Evolutionary conservation across 2,797 vertebrate genomes (phyloP), one percentile per base, ranked within the genome.

Genomic region (Scolopax rusticola): DNA sequence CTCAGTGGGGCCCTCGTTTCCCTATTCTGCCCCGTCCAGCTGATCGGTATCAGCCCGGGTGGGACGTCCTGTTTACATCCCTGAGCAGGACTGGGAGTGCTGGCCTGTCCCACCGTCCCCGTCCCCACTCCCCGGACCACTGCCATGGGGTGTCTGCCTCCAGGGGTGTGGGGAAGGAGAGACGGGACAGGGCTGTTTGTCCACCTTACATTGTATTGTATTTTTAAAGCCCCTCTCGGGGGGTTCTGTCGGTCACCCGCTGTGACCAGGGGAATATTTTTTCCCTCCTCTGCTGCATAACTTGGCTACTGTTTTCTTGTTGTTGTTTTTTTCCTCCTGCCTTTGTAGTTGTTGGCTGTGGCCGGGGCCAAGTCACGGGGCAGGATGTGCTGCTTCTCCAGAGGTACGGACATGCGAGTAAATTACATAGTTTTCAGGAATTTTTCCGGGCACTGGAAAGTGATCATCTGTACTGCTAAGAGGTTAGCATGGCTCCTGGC

Each of bases 231-330:
- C 23, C 28, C 53, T 65, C 54, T 64, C 3, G 18, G 90, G 90
- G 93, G 74, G 89, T 89, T 63, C 86, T 95, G 81, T 67, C 40
- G 71, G 90, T 94, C 93, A 94, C 86, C 71, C 17, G 2, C 84
- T 5, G 43, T 1, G 11, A 89, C n/a, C 43, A n/a, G 84, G 68
- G 84, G 84, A 92, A 77, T 90, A 70, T 76, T 92, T 67, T 19
- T 18, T 17, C 17, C 27, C 32, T 28, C 50, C 15, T 8, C 25
- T 18, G 51, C 90, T 23, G 75, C 90, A 67, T 90, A 90, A 94
- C 84, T 96, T 96, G 95, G 94, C 94, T 96, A 59, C 90, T 94
- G 88, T 77, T 89, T 92, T 92, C 77, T 96, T 87, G 92, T 94
- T 94, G 86, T 94, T 95, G 92, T 87, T 90, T 82, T 93, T 76